A percentile compares a stretch with the other conserved stretches of the same genome.
Evolutionary conservation across 2,888 invertebrate genomes (phyloP).

Genomic region (Orthosia gracilis): DNA sequence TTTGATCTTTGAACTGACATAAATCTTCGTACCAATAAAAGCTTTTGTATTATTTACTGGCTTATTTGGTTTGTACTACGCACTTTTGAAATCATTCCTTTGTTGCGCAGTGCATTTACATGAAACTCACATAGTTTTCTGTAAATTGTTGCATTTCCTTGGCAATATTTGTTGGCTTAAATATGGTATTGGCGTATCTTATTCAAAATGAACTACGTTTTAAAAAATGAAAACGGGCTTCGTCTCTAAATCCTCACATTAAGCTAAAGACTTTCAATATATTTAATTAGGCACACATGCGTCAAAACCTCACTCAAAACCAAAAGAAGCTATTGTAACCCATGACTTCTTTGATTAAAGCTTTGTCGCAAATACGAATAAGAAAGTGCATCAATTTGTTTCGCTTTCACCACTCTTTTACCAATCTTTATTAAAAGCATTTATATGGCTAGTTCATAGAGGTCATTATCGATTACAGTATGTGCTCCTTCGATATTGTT

Average conservation of each 20-base stretch:
- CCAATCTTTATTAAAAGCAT: constrained; percentile 33
- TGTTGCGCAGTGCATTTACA: constrained; percentile 6
- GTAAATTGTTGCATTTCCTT: not conserved
- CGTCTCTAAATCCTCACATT: not conserved
- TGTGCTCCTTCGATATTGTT: not conserved
- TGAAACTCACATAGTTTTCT: constrained; percentile 5
- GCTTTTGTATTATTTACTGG: constrained; percentile 28
- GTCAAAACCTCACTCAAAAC: constrained; percentile 11
- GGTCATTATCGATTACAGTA: not conserved
- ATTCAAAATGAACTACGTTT: no score
- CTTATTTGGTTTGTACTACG: constrained; percentile 12
- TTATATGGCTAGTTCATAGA: not conserved
- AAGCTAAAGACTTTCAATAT: not conserved
- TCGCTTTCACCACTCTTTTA: constrained; percentile 37
- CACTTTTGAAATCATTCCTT: constrained; percentile 14
- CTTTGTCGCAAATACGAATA: constrained; percentile 34
- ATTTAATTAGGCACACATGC: not conserved
- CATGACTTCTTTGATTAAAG: constrained; percentile 26
- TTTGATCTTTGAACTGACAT: constrained; percentile 44
- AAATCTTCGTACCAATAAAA: constrained; percentile 25
- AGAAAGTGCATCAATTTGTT: constrained; percentile 42
- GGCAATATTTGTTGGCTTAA: not conserved
- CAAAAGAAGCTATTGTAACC: constrained; percentile 17
- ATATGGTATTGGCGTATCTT: no score
- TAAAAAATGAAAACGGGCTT: not conserved